Conservation (phyloP, 2,113 vertebrate species). For the Tetrax tetrax region DNA sequence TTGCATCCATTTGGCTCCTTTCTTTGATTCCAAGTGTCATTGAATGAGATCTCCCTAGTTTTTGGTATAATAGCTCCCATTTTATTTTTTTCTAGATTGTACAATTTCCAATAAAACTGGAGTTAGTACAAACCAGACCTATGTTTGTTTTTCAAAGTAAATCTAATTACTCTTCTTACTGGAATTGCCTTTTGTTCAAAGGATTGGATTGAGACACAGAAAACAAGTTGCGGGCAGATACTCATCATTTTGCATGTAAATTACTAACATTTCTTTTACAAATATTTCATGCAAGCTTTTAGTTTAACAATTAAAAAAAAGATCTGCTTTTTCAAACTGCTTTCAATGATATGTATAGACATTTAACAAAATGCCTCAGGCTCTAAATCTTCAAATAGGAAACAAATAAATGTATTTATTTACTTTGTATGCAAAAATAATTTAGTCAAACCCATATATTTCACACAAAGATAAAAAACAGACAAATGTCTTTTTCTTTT, state of each 20-base stretch:
- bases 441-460: not conserved
- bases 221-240: not conserved
- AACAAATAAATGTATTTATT: not conserved
- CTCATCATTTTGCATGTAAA: not conserved
- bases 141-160: slow-evolving; percentile 31
- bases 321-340: not conserved
- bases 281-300: not conserved
- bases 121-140: not conserved
- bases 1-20: not conserved
- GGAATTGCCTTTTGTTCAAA: slow-evolving; percentile 23
- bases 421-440: not conserved
- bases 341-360: not conserved
- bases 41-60: not conserved
- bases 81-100: not conserved
- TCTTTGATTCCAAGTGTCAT: not conserved
- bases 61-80: not conserved
- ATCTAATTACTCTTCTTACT: slow-evolving; percentile 14
- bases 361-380: not conserved
- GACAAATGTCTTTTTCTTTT: not conserved
- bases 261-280: not conserved
- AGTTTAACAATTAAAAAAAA: not conserved
- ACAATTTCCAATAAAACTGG: not conserved
- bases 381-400: not conserved
- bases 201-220: not conserved
- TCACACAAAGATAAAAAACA: not conserved